Conservation (phyloP, 23 tunicate genomes). For the Styela plicata region DNA sequence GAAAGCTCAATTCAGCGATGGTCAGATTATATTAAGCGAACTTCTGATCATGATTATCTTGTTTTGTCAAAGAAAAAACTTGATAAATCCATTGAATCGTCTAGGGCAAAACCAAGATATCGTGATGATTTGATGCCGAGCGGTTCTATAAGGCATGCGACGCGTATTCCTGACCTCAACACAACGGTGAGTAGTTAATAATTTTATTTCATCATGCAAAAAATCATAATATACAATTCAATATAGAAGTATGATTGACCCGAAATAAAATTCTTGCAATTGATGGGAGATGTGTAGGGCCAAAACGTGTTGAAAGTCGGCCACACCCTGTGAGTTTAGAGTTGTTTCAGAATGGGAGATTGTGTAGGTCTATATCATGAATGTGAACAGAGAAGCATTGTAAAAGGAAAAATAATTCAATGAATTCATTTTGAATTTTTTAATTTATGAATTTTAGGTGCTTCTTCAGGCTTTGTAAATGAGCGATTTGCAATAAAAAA, state of each 20-base stretch:
- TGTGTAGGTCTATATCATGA: no score
- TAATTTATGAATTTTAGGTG: no score
- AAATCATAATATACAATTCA: background rate
- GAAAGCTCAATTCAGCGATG: conserved; percentile 56
- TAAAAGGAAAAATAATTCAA: no score
- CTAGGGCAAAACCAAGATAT: conserved; percentile 65
- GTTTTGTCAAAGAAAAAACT: conserved; percentile 62
- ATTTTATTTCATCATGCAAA: background rate
- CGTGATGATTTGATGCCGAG: conserved; percentile 17
- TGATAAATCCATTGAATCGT: conserved; percentile 78
- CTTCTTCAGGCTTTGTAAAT: no score
- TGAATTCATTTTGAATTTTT: no score
- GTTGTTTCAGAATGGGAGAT: no score
- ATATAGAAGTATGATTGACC: background rate
- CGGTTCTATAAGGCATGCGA: conserved; percentile 41
- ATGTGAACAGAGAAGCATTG: no score
- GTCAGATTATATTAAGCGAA: conserved; percentile 77
- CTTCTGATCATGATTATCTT: conserved; percentile 64
- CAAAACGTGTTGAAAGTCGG: no score
- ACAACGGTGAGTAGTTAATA: conserved; percentile 66
- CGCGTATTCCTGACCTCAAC: conserved; percentile 50
- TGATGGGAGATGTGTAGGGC: no score
- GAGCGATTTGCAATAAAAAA: no score
- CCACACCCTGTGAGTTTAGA: no score
- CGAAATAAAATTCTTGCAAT: background rate